phyloP scores from a whole-genome alignment of 1,140 invertebrate species.

The Chionoecetes opilio region DNA sequence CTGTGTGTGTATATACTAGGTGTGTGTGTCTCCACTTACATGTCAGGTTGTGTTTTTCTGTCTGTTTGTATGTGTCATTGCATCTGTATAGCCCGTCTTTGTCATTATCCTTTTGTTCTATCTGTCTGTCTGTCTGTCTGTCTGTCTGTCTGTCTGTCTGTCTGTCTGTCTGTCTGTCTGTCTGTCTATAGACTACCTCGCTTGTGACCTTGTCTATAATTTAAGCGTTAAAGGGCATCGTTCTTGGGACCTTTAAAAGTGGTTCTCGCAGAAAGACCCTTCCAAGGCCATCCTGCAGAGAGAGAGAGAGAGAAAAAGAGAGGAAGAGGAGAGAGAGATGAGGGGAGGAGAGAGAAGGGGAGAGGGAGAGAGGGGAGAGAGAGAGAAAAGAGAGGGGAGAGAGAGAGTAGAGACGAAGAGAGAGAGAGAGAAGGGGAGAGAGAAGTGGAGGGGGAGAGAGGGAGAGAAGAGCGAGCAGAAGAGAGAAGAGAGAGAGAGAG shows the following conservation, averaged over 20 bases:
- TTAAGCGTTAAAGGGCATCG: neutral
- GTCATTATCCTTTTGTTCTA: neutral
- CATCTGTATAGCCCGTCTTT: neutral
- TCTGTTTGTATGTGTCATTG: neutral
- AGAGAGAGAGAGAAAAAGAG: slow-evolving; percentile 22
- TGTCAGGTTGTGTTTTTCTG: neutral
- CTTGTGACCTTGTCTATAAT: neutral
- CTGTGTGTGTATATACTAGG: too few species aligned
- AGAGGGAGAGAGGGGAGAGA: neutral
- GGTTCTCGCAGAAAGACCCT: neutral
- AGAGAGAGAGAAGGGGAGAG: neutral
- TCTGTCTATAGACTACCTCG: neutral
- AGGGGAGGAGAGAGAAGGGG: neutral
- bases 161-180: too few species aligned
- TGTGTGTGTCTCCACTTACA: too few species aligned
- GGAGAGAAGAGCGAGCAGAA: neutral
- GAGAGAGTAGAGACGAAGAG: too few species aligned
- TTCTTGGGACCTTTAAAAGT: neutral
- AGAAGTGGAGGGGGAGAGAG: too few species aligned
- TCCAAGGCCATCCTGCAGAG: neutral
- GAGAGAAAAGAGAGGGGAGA: neutral
- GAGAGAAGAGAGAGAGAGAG: neutral
- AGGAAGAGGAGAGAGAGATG: neutral
- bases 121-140: too few species aligned
- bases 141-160: too few species aligned